Conservation (phyloP, 2,113 vertebrate genomes). For the Leiothrix lutea region DNA sequence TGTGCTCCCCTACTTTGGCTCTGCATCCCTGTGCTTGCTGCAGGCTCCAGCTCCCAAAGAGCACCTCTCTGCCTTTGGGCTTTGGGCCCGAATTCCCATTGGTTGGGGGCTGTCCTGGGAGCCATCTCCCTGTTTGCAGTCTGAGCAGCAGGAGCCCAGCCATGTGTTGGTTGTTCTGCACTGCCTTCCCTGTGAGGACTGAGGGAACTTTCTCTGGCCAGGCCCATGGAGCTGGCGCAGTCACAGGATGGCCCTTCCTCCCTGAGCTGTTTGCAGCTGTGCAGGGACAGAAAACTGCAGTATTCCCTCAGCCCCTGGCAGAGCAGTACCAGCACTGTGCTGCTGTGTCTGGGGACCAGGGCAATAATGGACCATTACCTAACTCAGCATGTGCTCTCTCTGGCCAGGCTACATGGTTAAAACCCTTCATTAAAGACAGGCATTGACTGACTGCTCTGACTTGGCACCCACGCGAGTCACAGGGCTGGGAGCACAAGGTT, state of each 20-base stretch:
- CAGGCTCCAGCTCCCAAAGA: background rate
- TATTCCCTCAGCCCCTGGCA: background rate
- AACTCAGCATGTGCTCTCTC: background rate
- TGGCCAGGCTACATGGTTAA: background rate
- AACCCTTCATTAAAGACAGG: background rate
- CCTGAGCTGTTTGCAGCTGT: background rate
- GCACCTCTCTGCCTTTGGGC: background rate
- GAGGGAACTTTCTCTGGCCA: background rate
- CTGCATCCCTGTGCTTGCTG: background rate
- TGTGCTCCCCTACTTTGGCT: background rate
- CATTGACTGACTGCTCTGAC: background rate
- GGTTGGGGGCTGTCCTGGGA: background rate
- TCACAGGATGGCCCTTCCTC: background rate
- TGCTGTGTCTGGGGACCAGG: background rate
- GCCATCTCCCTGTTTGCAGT: background rate
- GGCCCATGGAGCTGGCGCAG: fast-evolving
- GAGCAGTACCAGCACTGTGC: background rate
- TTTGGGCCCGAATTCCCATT: fast-evolving
- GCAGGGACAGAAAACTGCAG: background rate
- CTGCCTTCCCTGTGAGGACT: background rate
- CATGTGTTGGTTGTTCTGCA: fast-evolving
- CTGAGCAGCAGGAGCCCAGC: background rate
- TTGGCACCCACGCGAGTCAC: background rate
- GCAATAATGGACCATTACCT: background rate
- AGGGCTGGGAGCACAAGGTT: background rate